Evolutionary conservation across 2,797 vertebrate genomes (phyloP).

Genomic region (Lacerta bilineata): DNA sequence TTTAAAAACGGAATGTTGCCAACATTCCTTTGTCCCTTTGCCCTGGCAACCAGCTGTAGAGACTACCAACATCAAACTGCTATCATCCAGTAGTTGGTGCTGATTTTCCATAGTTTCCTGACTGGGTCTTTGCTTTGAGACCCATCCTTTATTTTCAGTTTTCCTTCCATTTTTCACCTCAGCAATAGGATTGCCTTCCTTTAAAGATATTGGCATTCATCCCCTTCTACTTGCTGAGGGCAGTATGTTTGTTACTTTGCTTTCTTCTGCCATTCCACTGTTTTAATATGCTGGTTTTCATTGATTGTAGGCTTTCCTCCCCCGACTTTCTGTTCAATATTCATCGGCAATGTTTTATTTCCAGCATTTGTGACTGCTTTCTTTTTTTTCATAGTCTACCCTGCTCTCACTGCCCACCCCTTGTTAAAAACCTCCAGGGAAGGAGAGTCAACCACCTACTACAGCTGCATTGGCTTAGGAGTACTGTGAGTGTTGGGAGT

Average conservation of each 20-base stretch:
- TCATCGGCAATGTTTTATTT: no score
- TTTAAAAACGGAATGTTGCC: no score
- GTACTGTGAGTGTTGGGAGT: no score
- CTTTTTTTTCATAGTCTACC: no score
- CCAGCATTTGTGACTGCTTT: no score
- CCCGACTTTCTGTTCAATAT: constrained; percentile 37
- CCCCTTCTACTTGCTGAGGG: constrained; percentile 45
- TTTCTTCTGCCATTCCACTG: constrained; percentile 34
- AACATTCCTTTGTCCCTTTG: no score
- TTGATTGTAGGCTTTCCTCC: constrained; percentile 14
- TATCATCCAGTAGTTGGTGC: constrained; percentile 83
- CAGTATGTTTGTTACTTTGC: constrained; percentile 12
- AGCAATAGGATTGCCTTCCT: constrained; percentile 54
- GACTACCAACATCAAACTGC: constrained; percentile 74
- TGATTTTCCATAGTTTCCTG: constrained; percentile 68
- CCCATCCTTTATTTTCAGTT: constrained; percentile 53
- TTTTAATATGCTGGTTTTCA: constrained; percentile 39
- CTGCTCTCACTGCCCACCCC: no score
- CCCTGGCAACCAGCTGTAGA: no score
- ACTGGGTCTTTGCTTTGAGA: constrained; percentile 66
- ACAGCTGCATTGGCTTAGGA: no score
- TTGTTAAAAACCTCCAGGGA: no score
- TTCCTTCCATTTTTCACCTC: constrained; percentile 62
- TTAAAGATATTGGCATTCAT: constrained; percentile 14
- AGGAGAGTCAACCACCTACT: no score